Percentiles rank a stretch among this genome's conserved stretches.
Conservation (phyloP, 2,888 invertebrate species). For the Trypoxylon attenuatum region DNA sequence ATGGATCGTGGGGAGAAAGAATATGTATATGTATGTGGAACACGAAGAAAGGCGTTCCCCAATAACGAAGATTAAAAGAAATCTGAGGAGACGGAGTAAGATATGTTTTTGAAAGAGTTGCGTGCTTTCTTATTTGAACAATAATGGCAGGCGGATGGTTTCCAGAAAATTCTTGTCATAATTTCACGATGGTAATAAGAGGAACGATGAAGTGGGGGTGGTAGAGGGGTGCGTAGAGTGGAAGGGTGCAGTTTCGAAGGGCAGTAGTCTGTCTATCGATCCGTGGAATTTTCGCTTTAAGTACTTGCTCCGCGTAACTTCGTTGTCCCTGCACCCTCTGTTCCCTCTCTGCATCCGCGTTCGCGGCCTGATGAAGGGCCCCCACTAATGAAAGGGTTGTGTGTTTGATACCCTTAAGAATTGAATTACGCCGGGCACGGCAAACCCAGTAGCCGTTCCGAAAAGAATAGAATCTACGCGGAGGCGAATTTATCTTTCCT, state of each 20-base stretch:
- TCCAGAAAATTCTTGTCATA: background rate
- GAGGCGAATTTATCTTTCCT: constrained; percentile 45
- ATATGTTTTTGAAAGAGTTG: too few species aligned
- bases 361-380: constrained; percentile 63
- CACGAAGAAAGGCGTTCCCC: too few species aligned
- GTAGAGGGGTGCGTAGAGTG: background rate
- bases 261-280: constrained; percentile 50
- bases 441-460: constrained; percentile 51
- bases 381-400: constrained; percentile 66
- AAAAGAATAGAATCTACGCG: constrained; percentile 46
- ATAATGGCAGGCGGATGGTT: background rate
- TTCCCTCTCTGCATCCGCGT: constrained; percentile 40
- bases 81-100: too few species aligned
- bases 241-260: constrained; percentile 16
- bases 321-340: constrained; percentile 46
- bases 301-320: constrained; percentile 64
- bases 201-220: too few species aligned
- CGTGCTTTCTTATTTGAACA: background rate
- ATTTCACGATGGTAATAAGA: background rate
- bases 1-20: too few species aligned
- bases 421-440: constrained; percentile 60
- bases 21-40: too few species aligned
- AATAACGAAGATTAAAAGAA: too few species aligned
- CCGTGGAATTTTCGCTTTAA: constrained; percentile 61
- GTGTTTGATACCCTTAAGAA: constrained; percentile 68